A percentile compares a stretch with the other conserved stretches of the same genome.
phyloP scores from a whole-genome alignment of 2,888 invertebrate genomes.

The Ectemnius lituratus region DNA sequence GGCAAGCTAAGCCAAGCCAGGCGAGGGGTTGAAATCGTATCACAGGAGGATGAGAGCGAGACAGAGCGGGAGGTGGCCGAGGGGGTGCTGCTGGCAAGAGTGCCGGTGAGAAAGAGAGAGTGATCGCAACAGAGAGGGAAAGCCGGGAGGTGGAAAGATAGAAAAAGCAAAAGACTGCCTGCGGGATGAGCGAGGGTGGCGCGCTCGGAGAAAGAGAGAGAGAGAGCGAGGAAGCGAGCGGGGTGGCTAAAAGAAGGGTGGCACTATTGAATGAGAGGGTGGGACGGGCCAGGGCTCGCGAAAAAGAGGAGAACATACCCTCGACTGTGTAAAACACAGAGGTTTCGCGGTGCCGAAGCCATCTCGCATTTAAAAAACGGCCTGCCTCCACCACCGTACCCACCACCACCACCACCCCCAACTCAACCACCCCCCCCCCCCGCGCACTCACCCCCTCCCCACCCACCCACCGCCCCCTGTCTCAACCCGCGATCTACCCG shows the following conservation, averaged over 20 bases:
- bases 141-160: conserved; percentile 15
- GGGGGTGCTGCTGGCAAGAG: background rate
- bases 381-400: conserved; percentile 11
- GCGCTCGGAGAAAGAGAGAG: conserved; percentile 37
- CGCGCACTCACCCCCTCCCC: background rate
- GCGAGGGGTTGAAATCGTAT: conserved; percentile 49
- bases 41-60: conserved; percentile 40
- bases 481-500: conserved; percentile 18
- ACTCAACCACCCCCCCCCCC: conserved; percentile 1
- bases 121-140: conserved; percentile 22
- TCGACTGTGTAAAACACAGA: conserved; percentile 68
- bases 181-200: background rate
- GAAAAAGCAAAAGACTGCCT: conserved; percentile 37
- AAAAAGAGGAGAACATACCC: conserved; percentile 65
- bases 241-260: conserved; percentile 42
- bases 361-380: conserved; percentile 62
- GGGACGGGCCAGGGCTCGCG: conserved; percentile 52
- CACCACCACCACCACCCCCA: background rate
- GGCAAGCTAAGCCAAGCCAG: conserved; percentile 23
- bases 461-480: conserved; percentile 8
- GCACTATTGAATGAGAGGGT: conserved; percentile 53
- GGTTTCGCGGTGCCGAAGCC: conserved; percentile 58
- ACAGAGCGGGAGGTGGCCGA: conserved; percentile 6
- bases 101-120: conserved; percentile 19
- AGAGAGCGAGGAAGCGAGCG: background rate